Evolutionary conservation across 2,113 vertebrate species (phyloP), one percentile per base, ranked within the genome.

Genomic region (Colossoma macropomum): DNA sequence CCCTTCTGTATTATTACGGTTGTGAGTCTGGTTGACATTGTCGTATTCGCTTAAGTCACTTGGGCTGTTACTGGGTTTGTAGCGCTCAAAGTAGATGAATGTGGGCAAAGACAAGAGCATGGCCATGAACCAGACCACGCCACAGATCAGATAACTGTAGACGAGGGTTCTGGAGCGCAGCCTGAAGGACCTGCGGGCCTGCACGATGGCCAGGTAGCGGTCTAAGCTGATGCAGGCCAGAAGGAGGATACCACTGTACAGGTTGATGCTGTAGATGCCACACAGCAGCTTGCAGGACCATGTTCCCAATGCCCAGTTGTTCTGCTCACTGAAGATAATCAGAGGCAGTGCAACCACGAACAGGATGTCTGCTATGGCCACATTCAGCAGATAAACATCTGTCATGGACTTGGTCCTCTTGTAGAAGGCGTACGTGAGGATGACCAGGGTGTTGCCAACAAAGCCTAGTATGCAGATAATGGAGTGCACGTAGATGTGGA

Each of bases 231-330:
- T 91, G 34, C 96, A 97, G 66, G 95, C 94, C 77, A 99, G 86
- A 75, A 99, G 93, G 80, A 99, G 88, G 94, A 96, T 96, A 63
- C 97, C 96, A 1, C 97, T 96, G 92, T 95, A 96, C 75, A 99
- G 95, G 93, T 98, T 99, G 80, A 98, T 79, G 0, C 95, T 95
- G 38, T 97, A 97, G 69, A 96, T 86, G 21, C 96, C 95, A 1
- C 91, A 92, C 50, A 94, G 81, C 56, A 98, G 85, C 87, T 97
- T 97, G 89, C 97, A 99, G n/a, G 91, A 17, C 30, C 87, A 86
- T 1, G 82, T 50, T 10, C 93, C 93, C 23, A 98, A 96, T 7
- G 92, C 28, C 97, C 97, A 99, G 0, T 87, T 70, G 0, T 80
- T 59, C 72, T 92, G 87, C 0, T 97, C 95, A 1, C 91, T 94